Percentiles rank a stretch among this genome's conserved stretches.
These are phyloP conservation scores for Megathymus violae DNA, from an alignment of 1,140 invertebrate species.

Conservation along the genomic window DNA sequence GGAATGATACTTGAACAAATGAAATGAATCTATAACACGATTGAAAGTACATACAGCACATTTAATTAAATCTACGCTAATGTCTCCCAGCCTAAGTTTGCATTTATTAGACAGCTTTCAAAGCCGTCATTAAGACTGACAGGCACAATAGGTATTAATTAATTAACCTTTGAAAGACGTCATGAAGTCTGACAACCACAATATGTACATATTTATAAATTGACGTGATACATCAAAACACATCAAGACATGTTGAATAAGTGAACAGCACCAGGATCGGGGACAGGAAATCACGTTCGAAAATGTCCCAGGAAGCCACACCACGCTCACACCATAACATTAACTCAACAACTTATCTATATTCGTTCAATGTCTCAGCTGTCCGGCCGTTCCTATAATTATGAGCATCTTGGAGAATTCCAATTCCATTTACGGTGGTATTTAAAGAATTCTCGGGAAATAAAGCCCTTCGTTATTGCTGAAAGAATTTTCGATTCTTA, in stretches of 20 bases:
- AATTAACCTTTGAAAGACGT: no score
- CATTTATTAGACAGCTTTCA: no score
- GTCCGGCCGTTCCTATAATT: constrained; percentile 46
- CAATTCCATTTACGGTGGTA: constrained; percentile 11
- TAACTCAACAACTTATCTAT: constrained; percentile 56
- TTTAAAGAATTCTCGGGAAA: constrained; percentile 1
- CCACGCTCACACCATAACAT: constrained; percentile 42
- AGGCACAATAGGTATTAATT: no score
- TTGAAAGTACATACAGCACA: no score
- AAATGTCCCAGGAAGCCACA: constrained; percentile 65
- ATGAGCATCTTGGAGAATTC: constrained; percentile 13
- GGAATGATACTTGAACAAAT: no score
- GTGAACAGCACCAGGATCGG: constrained; percentile 21
- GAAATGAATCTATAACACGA: no score
- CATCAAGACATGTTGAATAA: constrained; percentile 3
- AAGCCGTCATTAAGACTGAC: no score
- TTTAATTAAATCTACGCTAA: no score
- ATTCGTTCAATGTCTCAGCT: constrained; percentile 52
- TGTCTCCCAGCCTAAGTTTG: no score
- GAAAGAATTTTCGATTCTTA: no score
- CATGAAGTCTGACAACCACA: no score
- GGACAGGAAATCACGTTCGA: constrained; percentile 68
- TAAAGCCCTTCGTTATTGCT: background rate
- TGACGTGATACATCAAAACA: constrained; percentile 7
- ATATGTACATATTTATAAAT: no score